A percentile compares a stretch with the other conserved stretches of the same genome.
phyloP scores from a whole-genome alignment of 2,888 invertebrate genomes.

The Parasteatoda lunata region DNA sequence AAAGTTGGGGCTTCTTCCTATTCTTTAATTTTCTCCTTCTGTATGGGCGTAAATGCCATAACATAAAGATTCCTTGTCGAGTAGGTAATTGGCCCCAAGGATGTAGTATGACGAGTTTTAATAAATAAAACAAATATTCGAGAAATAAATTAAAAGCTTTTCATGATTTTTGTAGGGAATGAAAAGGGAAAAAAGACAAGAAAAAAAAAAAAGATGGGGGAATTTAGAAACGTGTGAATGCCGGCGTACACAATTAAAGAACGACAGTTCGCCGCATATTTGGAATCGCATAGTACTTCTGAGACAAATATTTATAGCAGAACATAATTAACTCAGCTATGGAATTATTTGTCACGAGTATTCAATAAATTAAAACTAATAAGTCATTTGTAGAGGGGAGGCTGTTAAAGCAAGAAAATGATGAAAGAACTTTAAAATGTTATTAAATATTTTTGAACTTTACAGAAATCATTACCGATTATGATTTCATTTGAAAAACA shows the following conservation, averaged over 20 bases:
- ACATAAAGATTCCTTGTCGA: conserved; percentile 41
- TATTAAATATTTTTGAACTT: too few species aligned
- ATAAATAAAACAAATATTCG: conserved; percentile 69
- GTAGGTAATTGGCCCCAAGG: conserved; percentile 67
- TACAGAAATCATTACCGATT: too few species aligned
- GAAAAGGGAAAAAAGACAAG: conserved; percentile 7
- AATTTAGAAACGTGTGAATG: not conserved
- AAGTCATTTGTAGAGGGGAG: not conserved
- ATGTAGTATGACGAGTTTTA: conserved; percentile 50
- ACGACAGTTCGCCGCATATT: conserved; percentile 1
- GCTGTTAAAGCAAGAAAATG: too few species aligned
- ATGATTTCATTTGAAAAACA: too few species aligned
- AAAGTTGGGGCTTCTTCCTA: conserved; percentile 55
- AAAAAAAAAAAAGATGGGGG: not conserved
- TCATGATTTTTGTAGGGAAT: conserved; percentile 54
- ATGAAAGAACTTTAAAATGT: too few species aligned
- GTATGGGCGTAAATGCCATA: conserved; percentile 37
- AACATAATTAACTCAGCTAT: conserved; percentile 39
- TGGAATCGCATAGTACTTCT: conserved; percentile 1
- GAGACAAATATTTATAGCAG: conserved; percentile 13
- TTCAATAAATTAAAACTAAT: conserved; percentile 7
- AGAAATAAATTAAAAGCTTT: conserved; percentile 69
- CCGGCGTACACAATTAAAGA: conserved; percentile 34
- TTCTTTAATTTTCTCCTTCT: conserved; percentile 60
- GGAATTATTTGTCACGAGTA: conserved; percentile 39